Evolutionary conservation across 1,140 invertebrate genomes (phyloP).

Genomic region (Papilio aristodemus): DNA sequence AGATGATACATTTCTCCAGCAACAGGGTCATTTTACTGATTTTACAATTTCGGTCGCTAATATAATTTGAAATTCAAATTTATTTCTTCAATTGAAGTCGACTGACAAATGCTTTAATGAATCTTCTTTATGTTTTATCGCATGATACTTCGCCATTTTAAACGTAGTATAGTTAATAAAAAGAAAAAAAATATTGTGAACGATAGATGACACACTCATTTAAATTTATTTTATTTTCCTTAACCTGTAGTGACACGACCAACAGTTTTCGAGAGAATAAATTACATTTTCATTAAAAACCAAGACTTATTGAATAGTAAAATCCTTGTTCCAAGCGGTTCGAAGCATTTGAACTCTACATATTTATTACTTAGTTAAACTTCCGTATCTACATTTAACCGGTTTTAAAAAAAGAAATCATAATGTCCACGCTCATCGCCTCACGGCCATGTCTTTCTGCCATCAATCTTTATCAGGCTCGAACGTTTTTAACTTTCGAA

Average conservation of each 20-base stretch:
- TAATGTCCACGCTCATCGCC: background rate
- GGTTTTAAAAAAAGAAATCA: constrained; percentile 28
- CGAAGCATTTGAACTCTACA: background rate
- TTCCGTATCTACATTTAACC: background rate
- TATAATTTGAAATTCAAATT: background rate
- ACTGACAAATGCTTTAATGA: constrained; percentile 1
- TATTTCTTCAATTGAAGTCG: constrained; percentile 1
- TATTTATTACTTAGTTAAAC: background rate
- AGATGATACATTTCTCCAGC: background rate
- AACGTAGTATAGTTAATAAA: too few relatives aligned
- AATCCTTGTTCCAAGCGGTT: background rate
- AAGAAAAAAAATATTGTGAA: too few relatives aligned
- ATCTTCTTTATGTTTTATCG: background rate
- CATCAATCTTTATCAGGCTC: constrained; percentile 28
- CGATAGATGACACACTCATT: too few relatives aligned
- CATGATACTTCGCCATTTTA: background rate
- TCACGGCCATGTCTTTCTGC: constrained; percentile 24
- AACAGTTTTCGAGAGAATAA: too few relatives aligned
- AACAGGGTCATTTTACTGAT: constrained; percentile 14
- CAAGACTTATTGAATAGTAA: too few relatives aligned
- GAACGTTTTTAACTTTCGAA: constrained; percentile 58
- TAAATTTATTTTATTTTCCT: too few relatives aligned
- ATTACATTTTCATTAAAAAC: too few relatives aligned
- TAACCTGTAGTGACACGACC: too few relatives aligned
- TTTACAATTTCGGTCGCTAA: background rate